Evolutionary conservation across 2,113 vertebrate species (phyloP), one percentile per base, ranked within the genome.

Genomic region (Laterallus jamaicensis): DNA sequence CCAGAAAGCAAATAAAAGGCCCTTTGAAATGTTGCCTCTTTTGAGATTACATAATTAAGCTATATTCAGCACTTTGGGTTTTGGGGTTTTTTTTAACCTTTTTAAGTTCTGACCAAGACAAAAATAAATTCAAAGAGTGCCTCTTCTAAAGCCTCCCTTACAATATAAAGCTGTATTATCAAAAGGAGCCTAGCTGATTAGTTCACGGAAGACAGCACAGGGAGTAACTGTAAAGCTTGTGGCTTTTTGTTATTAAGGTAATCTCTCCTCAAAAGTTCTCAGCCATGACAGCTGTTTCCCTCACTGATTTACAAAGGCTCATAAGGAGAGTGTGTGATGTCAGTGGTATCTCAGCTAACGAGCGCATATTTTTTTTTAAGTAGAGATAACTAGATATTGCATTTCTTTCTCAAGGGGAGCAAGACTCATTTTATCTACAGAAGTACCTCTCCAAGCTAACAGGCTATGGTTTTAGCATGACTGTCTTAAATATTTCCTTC

Each of bases 161-260:
- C 32, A 50, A 78, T 79, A 88, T 73, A 92, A 92, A 86, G 76
- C 78, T 58, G 76, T 11, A 40, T 88, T 95, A 93, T 87, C 85
- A 86, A 88, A 95, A 94, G 88, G 44, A 93, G 44, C 70, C 89
- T 70, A 15, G 74, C 82, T 89, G 92, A 94, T 85, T 87, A 95
- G 90, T 52, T 86, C 89, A 92, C 37, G 71, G 4, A 3, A 88
- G 86, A 87, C 67, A 90, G 75, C 92, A 49, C 64, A 68, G 75
- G 59, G 90, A 95, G 74, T 18, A 93, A 87, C 91, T 74, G 80
- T 67, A 92, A 75, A 90, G 93, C 90, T 90, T n/a, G 11, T 60
- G 90, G 68, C 66, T 90, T 90, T 95, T 77, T 90, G 47, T 97
- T 90, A 93, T 92, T 90, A 88, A 94, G 68, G 91, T 74, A 95